These are phyloP conservation scores for Mormyrus iriodes DNA, from an alignment of 2,113 vertebrate genomes.

Conservation along the genomic window DNA sequence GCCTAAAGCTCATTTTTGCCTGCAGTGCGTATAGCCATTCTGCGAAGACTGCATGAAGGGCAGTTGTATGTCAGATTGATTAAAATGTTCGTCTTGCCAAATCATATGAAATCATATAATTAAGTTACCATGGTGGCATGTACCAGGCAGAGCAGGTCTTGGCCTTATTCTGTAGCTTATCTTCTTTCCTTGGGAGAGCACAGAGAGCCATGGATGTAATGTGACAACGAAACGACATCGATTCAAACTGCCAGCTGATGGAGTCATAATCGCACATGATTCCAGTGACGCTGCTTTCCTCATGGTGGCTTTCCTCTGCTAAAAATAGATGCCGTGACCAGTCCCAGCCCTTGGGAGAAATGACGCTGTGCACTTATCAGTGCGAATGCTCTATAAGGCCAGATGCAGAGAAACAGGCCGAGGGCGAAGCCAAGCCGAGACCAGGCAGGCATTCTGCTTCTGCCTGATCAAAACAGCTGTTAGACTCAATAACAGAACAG, in stretches of 20 bases:
- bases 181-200: background rate
- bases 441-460: background rate
- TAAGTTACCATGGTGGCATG: background rate
- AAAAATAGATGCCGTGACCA: background rate
- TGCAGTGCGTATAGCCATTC: background rate
- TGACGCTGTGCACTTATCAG: background rate
- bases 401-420: background rate
- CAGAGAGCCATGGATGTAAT: background rate
- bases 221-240: background rate
- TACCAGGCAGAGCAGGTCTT: background rate
- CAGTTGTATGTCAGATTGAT: background rate
- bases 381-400: background rate
- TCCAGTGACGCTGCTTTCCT: background rate
- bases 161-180: background rate
- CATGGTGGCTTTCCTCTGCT: background rate
- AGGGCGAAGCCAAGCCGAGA: background rate
- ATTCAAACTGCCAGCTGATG: background rate
- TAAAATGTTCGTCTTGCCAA: background rate
- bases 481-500: background rate
- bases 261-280: conserved; percentile 3
- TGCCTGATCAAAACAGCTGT: background rate
- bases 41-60: background rate
- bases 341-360: background rate
- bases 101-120: background rate
- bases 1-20: background rate